A percentile compares a stretch with the other conserved stretches of the same genome.
Conservation (phyloP, 2,888 invertebrate genomes). For the Orthosia incerta region DNA sequence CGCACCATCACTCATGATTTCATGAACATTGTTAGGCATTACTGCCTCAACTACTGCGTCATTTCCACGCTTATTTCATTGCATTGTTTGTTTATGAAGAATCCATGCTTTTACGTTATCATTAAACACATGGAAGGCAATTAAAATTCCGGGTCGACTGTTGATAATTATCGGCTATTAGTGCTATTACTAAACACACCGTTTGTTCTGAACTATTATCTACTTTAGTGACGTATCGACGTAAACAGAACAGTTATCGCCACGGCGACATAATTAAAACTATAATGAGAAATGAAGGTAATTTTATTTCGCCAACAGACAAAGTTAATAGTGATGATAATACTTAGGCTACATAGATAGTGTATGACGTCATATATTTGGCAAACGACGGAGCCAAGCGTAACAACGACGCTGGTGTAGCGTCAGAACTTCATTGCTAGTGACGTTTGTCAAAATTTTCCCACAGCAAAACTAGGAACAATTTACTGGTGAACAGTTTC, state of each 20-base stretch:
- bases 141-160: slow-evolving; percentile 46
- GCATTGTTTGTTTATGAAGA: slow-evolving; percentile 44
- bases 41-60: slow-evolving; percentile 43
- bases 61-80: slow-evolving; percentile 63
- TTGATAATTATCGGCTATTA: slow-evolving; percentile 50
- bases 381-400: slow-evolving; percentile 56
- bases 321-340: slow-evolving; percentile 44
- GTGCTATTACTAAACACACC: slow-evolving; percentile 31
- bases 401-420: slow-evolving; percentile 45
- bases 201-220: slow-evolving; percentile 35
- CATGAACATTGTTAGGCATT: slow-evolving; percentile 32
- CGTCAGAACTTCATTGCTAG: slow-evolving; percentile 56
- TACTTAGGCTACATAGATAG: slow-evolving; percentile 52
- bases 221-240: slow-evolving; percentile 3
- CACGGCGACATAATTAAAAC: slow-evolving; percentile 47
- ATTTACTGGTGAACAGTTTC: slow-evolving; percentile 30
- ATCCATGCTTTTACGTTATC: slow-evolving; percentile 42
- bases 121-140: slow-evolving; percentile 36
- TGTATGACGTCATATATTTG: slow-evolving; percentile 55
- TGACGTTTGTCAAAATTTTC: slow-evolving; percentile 61
- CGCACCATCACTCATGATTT: slow-evolving; percentile 19
- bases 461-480: slow-evolving; percentile 46
- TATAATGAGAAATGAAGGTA: slow-evolving; percentile 44
- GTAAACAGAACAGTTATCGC: slow-evolving; percentile 42
- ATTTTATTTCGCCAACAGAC: slow-evolving; percentile 46